Evolutionary conservation across 2,888 invertebrate genomes (phyloP), one percentile per base, ranked within the genome.

Genomic region (Brenthis ino): DNA sequence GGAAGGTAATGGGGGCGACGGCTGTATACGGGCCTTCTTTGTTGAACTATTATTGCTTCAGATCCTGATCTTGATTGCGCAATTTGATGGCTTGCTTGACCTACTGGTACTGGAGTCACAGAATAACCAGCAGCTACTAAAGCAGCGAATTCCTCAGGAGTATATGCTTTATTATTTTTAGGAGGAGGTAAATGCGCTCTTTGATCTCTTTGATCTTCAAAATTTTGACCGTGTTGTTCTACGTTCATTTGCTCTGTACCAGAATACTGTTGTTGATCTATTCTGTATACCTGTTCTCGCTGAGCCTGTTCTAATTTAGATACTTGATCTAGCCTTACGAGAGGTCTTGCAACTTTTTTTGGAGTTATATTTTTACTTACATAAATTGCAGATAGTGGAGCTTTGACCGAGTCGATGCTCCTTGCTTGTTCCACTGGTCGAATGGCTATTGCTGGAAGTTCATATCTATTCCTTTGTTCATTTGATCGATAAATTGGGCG

Each of bases 111-210:
- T 48, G 93, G 93, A 3, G 93, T 93, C 1, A 93, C 93, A 2
- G 93, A 83, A 72, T 93, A 93, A 0, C 93, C 93, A 68, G 93
- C 93, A 13, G 89, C 93, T 54, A 93, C 85, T 69, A 93, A 81
- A 14, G 92, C 93, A 24, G 88, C 87, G 69, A 93, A 93, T 73
- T 93, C 93, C 67, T 93, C 93, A 68, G 92, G 93, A 64, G 93
- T 93, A 68, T 93, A 93, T 2, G 93, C 93, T 73, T 88, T 93
- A 72, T 90, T 92, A 68, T 93, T 93, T 72, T 84, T 93, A 11
- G 93, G 93, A 1, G 93, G 93, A 65, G 93, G 93, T 64, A 93
- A 78, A n/a, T 85, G 88, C 0, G 88, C 82, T 68, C 91, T 80
- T 68, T 87, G 90, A 6, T 89, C 88, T 1, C 91, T 80, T 68